Evolutionary conservation across 1,140 invertebrate species (phyloP).

Genomic region (Drusus annulatus): DNA sequence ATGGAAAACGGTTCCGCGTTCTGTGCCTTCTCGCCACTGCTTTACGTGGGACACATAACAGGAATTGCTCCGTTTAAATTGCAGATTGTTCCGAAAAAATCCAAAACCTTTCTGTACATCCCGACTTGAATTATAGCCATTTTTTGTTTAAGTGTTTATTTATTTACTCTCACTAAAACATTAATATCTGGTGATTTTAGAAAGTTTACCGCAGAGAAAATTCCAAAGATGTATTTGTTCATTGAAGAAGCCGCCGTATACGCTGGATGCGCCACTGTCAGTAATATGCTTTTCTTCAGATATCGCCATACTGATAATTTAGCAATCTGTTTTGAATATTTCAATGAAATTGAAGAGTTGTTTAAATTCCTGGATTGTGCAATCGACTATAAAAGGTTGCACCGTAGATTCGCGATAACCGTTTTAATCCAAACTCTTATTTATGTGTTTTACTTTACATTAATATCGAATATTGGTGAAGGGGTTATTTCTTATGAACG

Average conservation of each 20-base stretch:
- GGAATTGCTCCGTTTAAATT: not conserved
- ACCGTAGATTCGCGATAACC: not conserved
- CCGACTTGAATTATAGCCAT: not conserved
- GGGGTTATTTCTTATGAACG: not conserved
- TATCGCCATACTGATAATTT: not conserved
- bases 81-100: not conserved
- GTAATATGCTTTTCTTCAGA: not conserved
- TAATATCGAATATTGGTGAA: not conserved
- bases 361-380: not conserved
- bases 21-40: not conserved
- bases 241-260: not conserved
- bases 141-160: too few species aligned
- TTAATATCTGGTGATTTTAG: not conserved
- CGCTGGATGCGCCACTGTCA: not conserved
- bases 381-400: not conserved
- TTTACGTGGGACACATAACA: not conserved
- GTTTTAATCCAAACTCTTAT: not conserved
- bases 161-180: not conserved
- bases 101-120: not conserved
- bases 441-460: not conserved
- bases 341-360: not conserved
- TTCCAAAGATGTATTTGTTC: not conserved
- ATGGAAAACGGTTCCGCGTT: not conserved
- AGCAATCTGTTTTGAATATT: not conserved
- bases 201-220: not conserved